A percentile compares a stretch with the other conserved stretches of the same genome.
phyloP scores from a whole-genome alignment of 2,797 vertebrate genomes.

The Malurus leucopterus region DNA sequence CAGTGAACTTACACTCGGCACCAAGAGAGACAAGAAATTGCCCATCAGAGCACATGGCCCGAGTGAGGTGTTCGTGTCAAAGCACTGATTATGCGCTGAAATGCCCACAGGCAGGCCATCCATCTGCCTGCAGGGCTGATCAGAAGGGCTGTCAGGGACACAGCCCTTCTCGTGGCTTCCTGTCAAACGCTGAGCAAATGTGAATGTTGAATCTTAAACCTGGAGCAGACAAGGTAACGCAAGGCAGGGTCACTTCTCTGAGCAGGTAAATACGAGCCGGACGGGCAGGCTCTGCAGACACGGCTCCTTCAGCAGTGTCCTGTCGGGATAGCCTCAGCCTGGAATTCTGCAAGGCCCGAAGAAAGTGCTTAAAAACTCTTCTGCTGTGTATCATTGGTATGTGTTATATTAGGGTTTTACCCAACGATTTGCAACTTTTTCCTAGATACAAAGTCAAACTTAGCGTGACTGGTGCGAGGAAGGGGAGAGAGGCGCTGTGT shows the following conservation, averaged over 20 bases:
- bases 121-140: not conserved
- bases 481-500: fast-evolving
- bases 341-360: not conserved
- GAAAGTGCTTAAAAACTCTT: no score
- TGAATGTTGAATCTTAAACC: not conserved
- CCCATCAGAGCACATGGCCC: not conserved
- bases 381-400: not conserved
- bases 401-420: not conserved
- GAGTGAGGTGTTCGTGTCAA: not conserved
- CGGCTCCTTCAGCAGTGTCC: fast-evolving
- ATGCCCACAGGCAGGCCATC: not conserved
- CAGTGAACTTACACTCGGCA: not conserved
- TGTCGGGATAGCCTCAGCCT: fast-evolving
- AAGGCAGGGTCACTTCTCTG: not conserved
- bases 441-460: not conserved
- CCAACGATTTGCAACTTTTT: not conserved
- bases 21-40: not conserved
- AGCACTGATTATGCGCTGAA: not conserved
- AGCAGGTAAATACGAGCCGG: not conserved
- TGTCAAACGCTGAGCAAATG: not conserved
- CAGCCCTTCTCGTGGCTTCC: not conserved
- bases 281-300: not conserved
- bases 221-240: not conserved
- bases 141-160: fast-evolving
- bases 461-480: not conserved